Conservation (phyloP, 2,888 invertebrate genomes). For the Opisthograptis luteolata region DNA sequence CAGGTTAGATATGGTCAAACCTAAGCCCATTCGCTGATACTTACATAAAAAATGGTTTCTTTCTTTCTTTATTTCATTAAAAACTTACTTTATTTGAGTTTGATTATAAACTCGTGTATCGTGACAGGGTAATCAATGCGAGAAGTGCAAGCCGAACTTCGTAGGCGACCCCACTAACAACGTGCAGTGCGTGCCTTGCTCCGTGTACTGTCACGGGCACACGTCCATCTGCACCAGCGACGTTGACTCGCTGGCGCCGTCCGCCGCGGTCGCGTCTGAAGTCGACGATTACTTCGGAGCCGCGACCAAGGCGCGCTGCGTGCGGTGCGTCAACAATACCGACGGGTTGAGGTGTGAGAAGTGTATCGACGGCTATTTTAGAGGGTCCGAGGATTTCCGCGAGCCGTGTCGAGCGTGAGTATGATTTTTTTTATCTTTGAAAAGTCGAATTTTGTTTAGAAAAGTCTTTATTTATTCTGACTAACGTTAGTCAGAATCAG, state of each 20-base stretch:
- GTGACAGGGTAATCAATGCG: slow-evolving; percentile 92
- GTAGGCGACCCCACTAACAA: slow-evolving; percentile 96
- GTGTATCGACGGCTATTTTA: slow-evolving; percentile 90
- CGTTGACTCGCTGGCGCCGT: slow-evolving; percentile 69
- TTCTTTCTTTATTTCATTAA: too few relatives aligned
- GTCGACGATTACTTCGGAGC: slow-evolving; percentile 87
- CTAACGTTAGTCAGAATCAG: too few relatives aligned
- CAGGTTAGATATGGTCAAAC: too few relatives aligned
- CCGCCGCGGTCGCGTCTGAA: slow-evolving; percentile 81
- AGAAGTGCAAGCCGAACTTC: slow-evolving; percentile 94
- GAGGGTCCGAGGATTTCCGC: slow-evolving; percentile 90
- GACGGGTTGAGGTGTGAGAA: slow-evolving; percentile 92
- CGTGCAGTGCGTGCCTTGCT: slow-evolving; percentile 93
- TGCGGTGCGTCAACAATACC: slow-evolving; percentile 93
- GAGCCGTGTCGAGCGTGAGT: slow-evolving; percentile 90
- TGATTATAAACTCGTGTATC: neutral
- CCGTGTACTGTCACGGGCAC: slow-evolving; percentile 95
- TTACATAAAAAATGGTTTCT: too few relatives aligned
- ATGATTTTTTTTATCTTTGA: neutral
- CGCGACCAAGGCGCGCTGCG: slow-evolving; percentile 88
- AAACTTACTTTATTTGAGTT: neutral
- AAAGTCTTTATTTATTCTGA: too few relatives aligned
- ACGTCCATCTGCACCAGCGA: slow-evolving; percentile 90
- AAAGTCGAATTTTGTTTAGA: too few relatives aligned
- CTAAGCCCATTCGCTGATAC: too few relatives aligned